Percentiles rank a stretch among this genome's conserved stretches.
Conservation (phyloP, 2,113 vertebrate species). For the Cephalopterus ornatus region DNA sequence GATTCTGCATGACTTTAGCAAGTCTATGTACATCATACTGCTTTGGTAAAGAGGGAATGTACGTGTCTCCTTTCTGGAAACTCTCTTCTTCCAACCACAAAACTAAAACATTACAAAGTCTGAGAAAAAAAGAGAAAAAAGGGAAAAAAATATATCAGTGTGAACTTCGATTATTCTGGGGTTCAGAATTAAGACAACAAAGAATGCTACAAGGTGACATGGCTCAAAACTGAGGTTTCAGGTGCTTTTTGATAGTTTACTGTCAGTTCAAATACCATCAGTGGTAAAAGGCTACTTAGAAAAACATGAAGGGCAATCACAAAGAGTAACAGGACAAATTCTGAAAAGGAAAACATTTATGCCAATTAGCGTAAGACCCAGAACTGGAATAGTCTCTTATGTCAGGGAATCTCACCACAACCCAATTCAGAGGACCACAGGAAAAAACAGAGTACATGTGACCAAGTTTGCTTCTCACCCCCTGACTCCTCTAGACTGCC, state of each 20-base stretch:
- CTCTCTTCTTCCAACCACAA: slow-evolving; percentile 95
- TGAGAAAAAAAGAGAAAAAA: slow-evolving; percentile 19
- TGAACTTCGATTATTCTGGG: background rate
- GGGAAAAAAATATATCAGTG: background rate
- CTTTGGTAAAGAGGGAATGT: slow-evolving; percentile 90
- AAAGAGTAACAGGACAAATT: background rate
- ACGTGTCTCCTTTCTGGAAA: slow-evolving; percentile 90
- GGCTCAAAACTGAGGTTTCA: background rate
- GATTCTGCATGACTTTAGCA: slow-evolving; percentile 92
- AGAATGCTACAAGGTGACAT: background rate
- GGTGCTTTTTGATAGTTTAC: background rate
- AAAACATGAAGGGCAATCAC: background rate
- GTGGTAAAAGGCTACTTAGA: background rate
- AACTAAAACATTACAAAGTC: slow-evolving; percentile 90
- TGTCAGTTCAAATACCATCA: background rate
- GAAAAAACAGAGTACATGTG: fast-evolving
- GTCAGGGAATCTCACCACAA: background rate
- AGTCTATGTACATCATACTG: slow-evolving; percentile 89
- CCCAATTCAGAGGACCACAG: background rate
- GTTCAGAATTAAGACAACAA: background rate
- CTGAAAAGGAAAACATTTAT: background rate
- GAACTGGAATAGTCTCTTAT: background rate
- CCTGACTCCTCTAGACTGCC: background rate
- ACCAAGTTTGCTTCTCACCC: background rate
- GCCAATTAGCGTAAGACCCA: background rate